phyloP scores from a whole-genome alignment of 1,140 invertebrate genomes.

The Goniozus legneri region DNA sequence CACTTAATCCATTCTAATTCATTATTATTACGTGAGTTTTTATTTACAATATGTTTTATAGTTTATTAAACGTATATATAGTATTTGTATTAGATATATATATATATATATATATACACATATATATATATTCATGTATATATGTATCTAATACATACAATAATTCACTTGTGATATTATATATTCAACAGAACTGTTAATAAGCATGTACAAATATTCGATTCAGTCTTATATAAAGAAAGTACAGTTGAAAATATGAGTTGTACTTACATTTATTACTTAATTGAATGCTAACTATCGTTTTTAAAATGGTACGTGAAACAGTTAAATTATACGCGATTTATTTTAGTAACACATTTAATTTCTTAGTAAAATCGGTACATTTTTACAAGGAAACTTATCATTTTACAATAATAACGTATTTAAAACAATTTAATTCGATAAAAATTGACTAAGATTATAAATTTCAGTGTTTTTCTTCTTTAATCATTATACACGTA shows the following conservation, averaged over 20 bases:
- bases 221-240: conserved; percentile 36
- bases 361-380: conserved; percentile 43
- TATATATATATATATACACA: conserved; percentile 29
- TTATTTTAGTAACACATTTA: conserved; percentile 41
- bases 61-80: neutral
- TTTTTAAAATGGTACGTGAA: too few species aligned
- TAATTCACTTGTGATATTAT: conserved; percentile 20
- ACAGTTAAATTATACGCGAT: too few species aligned
- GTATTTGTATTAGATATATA: conserved; percentile 10
- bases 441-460: too few species aligned
- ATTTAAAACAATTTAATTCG: neutral
- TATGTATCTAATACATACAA: conserved; percentile 1
- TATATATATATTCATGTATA: conserved; percentile 13
- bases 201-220: conserved; percentile 28
- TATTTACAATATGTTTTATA: conserved; percentile 33
- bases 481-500: too few species aligned
- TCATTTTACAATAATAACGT: too few species aligned
- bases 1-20: conserved; percentile 27
- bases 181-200: conserved; percentile 26
- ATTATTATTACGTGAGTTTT: conserved; percentile 23
- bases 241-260: conserved; percentile 23
- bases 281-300: too few species aligned
- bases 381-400: conserved; percentile 46
- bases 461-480: too few species aligned
- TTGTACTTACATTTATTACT: neutral